Evolutionary conservation across 2,888 invertebrate genomes (phyloP), one percentile per base, ranked within the genome.

Genomic region (Macroteleia sp.): DNA sequence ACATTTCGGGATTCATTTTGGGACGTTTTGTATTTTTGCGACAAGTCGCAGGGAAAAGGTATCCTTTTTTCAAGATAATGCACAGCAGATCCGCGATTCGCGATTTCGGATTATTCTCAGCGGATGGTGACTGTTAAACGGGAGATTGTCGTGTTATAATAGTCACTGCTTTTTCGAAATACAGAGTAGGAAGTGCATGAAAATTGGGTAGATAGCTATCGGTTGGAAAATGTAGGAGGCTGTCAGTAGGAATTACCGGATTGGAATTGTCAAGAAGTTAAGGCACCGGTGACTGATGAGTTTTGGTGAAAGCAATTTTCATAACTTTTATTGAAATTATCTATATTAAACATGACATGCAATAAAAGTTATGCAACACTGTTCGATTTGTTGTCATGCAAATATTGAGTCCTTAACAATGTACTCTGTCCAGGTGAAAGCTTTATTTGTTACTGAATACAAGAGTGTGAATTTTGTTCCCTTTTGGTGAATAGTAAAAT

Each of bases 181-280:
- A 42, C 3, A 32, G 56, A 62, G 62, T 32, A 34, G 59, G 41
- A 50, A 71, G 57, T 73, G 57, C 64, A 73, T 64, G 73, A 73
- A 56, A 73, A 64, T 73, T 73, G 62, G 64, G 56, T 56, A 64
- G 73, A 73, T 64, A n/a, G 48, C 42, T 56, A 73, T 73, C 73
- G 16, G 56, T 17, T 9, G 64, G 57, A 14, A 56, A 73, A 73
- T 28, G 62, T 39, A 12, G 20, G 41, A 19, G 34, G 64, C 48
- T 62, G 71, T 62, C 71, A 56, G 41, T 39, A 25, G 48, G 62
- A 62, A 71, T 71, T 71, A 71, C 62, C 56, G 48, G 54, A 62
- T 62, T 71, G 62, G 56, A 56, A 62, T 62, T n/a, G 62, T 71
- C 71, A 62, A 71, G 62, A 62, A 71, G 71, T 71, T 71, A 62